phyloP scores from a whole-genome alignment of 1,140 invertebrate species.

The Trypoxylus dichotomus region DNA sequence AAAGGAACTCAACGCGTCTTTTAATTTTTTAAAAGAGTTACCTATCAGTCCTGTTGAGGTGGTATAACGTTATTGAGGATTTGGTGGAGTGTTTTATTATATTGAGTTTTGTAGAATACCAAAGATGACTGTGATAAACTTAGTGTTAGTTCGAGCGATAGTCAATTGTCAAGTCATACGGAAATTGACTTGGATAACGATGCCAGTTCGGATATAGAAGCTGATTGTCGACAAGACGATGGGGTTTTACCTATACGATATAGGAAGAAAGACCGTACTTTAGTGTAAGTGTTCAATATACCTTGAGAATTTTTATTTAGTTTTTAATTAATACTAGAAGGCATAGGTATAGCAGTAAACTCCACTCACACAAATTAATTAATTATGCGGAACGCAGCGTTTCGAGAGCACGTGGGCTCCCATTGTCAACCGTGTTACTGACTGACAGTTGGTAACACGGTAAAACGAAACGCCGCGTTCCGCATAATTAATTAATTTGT shows the following conservation, averaged over 20 bases:
- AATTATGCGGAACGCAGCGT: too few relatives aligned
- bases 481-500: too few relatives aligned
- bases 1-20: slow-evolving; percentile 86
- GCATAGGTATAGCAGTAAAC: too few relatives aligned
- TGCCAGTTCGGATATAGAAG: slow-evolving; percentile 45
- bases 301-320: too few relatives aligned
- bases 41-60: slow-evolving; percentile 61
- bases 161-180: slow-evolving; percentile 49
- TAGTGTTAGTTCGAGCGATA: slow-evolving; percentile 52
- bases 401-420: too few relatives aligned
- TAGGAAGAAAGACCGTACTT: slow-evolving; percentile 49
- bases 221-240: slow-evolving; percentile 43
- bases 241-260: slow-evolving; percentile 43
- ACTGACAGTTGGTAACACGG: too few relatives aligned
- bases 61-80: slow-evolving; percentile 30
- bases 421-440: too few relatives aligned
- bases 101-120: slow-evolving; percentile 26
- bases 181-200: slow-evolving; percentile 46
- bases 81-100: not conserved
- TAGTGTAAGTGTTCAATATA: slow-evolving; percentile 41
- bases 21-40: slow-evolving; percentile 86
- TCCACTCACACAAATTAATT: too few relatives aligned
- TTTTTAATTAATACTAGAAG: too few relatives aligned
- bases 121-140: slow-evolving; percentile 51
- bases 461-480: too few relatives aligned